Conservation (phyloP, 2,113 vertebrate genomes). For the Bucco capensis region DNA sequence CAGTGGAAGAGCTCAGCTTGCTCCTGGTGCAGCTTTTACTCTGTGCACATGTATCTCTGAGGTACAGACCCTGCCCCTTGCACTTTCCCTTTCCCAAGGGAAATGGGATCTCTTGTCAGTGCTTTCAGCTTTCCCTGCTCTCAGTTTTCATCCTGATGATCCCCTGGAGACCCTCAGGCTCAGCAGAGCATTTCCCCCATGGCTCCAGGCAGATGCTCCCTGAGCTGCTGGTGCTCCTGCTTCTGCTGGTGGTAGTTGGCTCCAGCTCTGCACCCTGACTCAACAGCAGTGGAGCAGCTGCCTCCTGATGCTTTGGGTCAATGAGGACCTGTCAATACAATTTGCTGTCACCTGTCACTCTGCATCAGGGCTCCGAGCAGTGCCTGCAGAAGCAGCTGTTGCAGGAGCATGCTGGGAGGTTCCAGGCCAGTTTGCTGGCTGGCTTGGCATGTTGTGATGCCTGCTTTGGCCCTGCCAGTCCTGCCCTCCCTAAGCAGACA, state of each 20-base stretch:
- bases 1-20: not conserved
- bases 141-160: not conserved
- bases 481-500: not conserved
- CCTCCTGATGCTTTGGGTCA: not conserved
- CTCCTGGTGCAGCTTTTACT: not conserved
- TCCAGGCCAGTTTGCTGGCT: not conserved
- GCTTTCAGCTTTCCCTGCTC: not conserved
- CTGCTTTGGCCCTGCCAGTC: not conserved
- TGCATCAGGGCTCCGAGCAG: not conserved
- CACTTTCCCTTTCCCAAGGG: not conserved
- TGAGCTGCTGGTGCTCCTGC: not conserved
- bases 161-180: not conserved
- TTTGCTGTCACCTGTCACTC: not conserved
- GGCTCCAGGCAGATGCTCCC: not conserved
- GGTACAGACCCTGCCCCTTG: not conserved
- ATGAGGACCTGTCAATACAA: not conserved
- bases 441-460: accelerated
- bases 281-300: conserved; percentile 18
- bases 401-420: not conserved
- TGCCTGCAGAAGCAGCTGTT: not conserved
- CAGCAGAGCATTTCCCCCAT: accelerated
- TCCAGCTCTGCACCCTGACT: not conserved
- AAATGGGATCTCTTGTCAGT: not conserved
- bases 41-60: not conserved
- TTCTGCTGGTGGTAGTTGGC: not conserved